Percentiles rank a stretch among this genome's conserved stretches.
phyloP scores from a whole-genome alignment of 2,113 vertebrate genomes.

The Petroica traversi region DNA sequence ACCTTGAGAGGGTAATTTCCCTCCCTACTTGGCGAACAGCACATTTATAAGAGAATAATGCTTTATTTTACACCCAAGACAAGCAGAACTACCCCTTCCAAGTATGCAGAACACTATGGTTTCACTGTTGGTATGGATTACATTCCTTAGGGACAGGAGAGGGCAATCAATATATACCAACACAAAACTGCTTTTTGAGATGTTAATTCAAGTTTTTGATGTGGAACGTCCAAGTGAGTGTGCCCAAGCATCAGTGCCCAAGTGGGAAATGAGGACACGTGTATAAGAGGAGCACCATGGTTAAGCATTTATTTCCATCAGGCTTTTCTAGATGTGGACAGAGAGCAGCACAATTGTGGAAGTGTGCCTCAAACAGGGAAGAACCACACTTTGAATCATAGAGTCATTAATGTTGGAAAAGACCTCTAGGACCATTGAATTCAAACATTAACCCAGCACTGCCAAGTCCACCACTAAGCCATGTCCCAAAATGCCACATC shows the following conservation, averaged over 20 bases:
- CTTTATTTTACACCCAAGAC: background rate
- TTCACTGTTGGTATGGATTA: background rate
- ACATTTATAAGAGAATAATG: rapidly evolving
- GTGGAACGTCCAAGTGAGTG: background rate
- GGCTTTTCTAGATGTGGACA: background rate
- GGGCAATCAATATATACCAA: rapidly evolving
- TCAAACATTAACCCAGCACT: background rate
- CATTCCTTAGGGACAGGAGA: rapidly evolving
- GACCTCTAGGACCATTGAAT: background rate
- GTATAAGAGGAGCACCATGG: rapidly evolving
- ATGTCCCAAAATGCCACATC: background rate
- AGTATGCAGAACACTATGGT: rapidly evolving
- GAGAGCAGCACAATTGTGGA: background rate
- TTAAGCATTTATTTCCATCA: background rate
- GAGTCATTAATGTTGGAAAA: background rate
- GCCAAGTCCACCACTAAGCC: background rate
- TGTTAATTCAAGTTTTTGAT: background rate
- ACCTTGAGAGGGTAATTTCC: background rate
- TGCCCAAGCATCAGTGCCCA: background rate
- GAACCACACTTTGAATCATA: background rate
- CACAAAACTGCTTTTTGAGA: background rate
- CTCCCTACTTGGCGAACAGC: background rate
- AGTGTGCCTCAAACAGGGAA: rapidly evolving
- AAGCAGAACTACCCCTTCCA: background rate
- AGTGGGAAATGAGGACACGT: rapidly evolving